phyloP scores from a whole-genome alignment of 2,113 vertebrate species.

The Vidua macroura region DNA sequence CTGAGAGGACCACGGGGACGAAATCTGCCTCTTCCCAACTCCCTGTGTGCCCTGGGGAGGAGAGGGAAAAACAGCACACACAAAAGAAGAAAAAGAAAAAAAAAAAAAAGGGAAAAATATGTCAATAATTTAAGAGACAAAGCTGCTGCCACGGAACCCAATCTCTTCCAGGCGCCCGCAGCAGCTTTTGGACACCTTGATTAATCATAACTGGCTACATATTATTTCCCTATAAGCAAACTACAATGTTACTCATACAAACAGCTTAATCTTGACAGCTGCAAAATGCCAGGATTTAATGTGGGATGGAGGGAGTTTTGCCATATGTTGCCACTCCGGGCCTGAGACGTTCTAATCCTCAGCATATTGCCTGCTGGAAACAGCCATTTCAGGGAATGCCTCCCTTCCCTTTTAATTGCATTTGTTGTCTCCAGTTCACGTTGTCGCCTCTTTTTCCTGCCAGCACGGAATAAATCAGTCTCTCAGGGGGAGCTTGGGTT shows the following conservation, averaged over 20 bases:
- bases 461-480: neutral
- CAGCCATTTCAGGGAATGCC: slow-evolving; percentile 49
- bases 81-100: neutral
- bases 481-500: neutral
- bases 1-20: fast-evolving
- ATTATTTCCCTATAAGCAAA: slow-evolving; percentile 83
- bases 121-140: slow-evolving; percentile 55
- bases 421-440: neutral
- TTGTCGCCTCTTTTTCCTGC: neutral
- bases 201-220: slow-evolving; percentile 76
- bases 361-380: slow-evolving; percentile 68
- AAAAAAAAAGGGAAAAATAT: neutral
- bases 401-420: slow-evolving; percentile 7
- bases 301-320: slow-evolving; percentile 67
- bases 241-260: slow-evolving; percentile 76
- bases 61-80: neutral
- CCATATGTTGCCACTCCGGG: slow-evolving; percentile 76
- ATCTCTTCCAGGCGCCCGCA: slow-evolving; percentile 50
- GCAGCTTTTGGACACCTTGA: slow-evolving; percentile 77
- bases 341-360: slow-evolving; percentile 67
- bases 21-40: neutral
- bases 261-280: slow-evolving; percentile 80
- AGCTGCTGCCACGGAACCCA: slow-evolving; percentile 41
- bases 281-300: slow-evolving; percentile 82
- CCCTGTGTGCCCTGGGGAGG: neutral